A percentile compares a stretch with the other conserved stretches of the same genome.
Conservation (phyloP, 2,888 invertebrate genomes). For the Leucophenga maculata region DNA sequence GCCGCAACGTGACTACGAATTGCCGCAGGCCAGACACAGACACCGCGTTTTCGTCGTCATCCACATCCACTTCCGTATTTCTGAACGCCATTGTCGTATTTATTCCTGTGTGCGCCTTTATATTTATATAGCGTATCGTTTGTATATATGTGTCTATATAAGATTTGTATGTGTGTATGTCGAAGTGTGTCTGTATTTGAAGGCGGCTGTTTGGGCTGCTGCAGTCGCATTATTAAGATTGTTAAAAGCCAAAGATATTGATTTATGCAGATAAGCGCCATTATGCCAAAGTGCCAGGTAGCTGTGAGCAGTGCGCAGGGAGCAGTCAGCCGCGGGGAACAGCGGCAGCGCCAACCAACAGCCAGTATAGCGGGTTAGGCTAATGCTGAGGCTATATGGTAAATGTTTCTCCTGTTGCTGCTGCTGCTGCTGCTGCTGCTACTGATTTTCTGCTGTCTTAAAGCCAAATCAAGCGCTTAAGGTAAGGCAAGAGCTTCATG, state of each 20-base stretch:
- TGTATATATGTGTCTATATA: not conserved
- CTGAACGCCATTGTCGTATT: too few species aligned
- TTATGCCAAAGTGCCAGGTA: slow-evolving; percentile 51
- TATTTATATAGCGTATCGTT: too few species aligned
- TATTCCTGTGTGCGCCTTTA: not conserved
- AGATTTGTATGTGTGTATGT: not conserved
- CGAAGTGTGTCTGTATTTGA: not conserved
- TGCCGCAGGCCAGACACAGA: slow-evolving; percentile 17
- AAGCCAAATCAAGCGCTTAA: not conserved
- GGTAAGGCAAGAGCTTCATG: not conserved
- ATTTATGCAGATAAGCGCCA: slow-evolving; percentile 69
- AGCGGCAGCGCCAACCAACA: slow-evolving; percentile 22
- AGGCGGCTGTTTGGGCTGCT: not conserved
- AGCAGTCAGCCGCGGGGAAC: slow-evolving; percentile 7
- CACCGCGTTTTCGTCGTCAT: not conserved
- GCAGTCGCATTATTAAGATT: slow-evolving; percentile 52
- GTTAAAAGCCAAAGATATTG: slow-evolving; percentile 63
- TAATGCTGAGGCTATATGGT: not conserved
- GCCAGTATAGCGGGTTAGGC: not conserved
- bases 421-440: not conserved
- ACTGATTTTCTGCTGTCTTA: not conserved
- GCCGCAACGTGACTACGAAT: slow-evolving; percentile 19
- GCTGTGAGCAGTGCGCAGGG: slow-evolving; percentile 16
- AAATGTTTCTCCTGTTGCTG: not conserved
- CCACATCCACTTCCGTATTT: not conserved